Percentiles rank a stretch among this genome's conserved stretches.
Evolutionary conservation across 2,113 vertebrate genomes (phyloP).

Genomic region (Percina caprodes): DNA sequence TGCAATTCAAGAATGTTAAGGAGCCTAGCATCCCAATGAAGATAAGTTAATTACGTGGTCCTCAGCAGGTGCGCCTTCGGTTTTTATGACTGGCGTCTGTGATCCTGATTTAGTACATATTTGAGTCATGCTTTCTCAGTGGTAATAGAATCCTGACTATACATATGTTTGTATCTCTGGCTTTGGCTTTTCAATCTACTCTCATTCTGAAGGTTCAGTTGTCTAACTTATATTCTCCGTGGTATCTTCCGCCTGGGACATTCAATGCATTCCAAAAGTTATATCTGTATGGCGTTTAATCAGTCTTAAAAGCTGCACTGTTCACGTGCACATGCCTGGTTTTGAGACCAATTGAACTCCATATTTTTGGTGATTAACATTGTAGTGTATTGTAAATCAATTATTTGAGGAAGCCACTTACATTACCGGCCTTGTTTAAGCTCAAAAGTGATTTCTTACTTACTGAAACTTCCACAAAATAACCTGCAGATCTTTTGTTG

Average conservation of each 20-base stretch:
- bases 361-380: no score
- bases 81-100: background rate
- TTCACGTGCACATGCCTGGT: no score
- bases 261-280: background rate
- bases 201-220: background rate
- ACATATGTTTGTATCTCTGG: background rate
- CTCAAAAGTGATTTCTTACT: background rate
- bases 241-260: background rate
- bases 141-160: background rate
- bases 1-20: conserved; percentile 54
- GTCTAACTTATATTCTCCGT: background rate
- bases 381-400: no score
- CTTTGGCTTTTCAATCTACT: background rate
- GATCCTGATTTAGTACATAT: conserved; percentile 5
- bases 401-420: background rate
- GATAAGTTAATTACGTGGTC: conserved; percentile 42
- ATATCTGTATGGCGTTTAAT: no score
- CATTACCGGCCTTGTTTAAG: background rate
- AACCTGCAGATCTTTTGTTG: background rate
- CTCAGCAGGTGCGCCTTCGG: conserved; percentile 47
- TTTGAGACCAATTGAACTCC: no score
- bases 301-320: no score
- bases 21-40: conserved; percentile 41
- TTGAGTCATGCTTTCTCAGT: background rate
- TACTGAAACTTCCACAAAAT: background rate